Base-by-base conservation (phyloP, 2,888 invertebrate genomes). In the Erebia aethiops region DNA sequence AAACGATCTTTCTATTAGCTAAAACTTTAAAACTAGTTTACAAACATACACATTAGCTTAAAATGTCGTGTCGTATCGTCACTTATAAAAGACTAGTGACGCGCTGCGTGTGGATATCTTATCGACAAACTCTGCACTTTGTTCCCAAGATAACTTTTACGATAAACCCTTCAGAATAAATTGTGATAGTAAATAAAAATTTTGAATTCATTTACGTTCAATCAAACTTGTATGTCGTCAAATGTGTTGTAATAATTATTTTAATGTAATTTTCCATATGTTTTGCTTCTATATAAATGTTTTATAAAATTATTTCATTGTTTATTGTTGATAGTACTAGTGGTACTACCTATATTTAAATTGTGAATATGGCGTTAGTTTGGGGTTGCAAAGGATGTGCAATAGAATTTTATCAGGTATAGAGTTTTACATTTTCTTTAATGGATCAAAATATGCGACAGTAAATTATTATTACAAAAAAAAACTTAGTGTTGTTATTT, bases 111-210 rank as follows among this genome's bases (percentile, higher is more conserved):
- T 43, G 71, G 71, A 52, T 78, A 80, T 78, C 77, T 78, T 77
- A 80, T 79, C 81, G 73, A 75, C 49, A 81, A 78, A 75, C 77
- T 76, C 71, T 78, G 84, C 83, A 84, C 86, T 84, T 84, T 84
- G 84, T 75, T 77, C 84, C 75, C 64, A 61, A 71, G 84, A 84
- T 84, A 84, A 80, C 75, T 77, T 67, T 10, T 5, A 35, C 61
- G 78, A 80, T 80, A 79, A 79, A 74, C 70, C 67, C 71, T 58
- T 46, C 18, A 46, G 56, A 69, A 72, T 75, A 74, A 65, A 75
- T 74, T 74, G 63, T 69, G 67, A 69, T 73, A 65, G 60, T 16
- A 62, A 51, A 41, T 56, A 69, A 74, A 73, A 74, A 74, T 67
- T 64, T 61, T 21, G 58, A 67, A 69, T 70, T 72, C 10, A 60